Conservation (phyloP, 2,113 vertebrate species). For the Burhinus oedicnemus region DNA sequence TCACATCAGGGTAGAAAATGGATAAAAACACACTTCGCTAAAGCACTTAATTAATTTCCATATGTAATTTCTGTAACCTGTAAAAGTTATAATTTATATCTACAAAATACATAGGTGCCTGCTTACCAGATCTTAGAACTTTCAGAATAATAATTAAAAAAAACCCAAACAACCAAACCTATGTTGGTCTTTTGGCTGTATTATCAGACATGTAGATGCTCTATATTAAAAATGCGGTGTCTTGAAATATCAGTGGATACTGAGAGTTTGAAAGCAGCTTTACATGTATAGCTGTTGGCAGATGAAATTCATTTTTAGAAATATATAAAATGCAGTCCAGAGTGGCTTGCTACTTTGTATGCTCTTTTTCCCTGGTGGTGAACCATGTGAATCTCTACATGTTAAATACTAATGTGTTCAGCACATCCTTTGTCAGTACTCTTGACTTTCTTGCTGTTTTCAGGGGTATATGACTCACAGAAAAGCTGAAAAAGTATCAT, state of each 20-base stretch:
- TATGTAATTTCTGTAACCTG: neutral
- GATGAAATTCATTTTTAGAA: neutral
- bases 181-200: neutral
- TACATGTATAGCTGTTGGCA: neutral
- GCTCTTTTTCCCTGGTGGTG: neutral
- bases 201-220: neutral
- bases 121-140: neutral
- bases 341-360: neutral
- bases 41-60: neutral
- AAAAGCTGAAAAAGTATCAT: neutral
- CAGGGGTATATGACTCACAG: neutral
- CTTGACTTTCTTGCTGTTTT: neutral
- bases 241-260: neutral
- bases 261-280: neutral
- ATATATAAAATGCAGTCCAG: neutral
- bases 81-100: neutral
- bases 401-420: neutral
- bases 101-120: neutral
- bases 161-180: neutral
- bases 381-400: neutral
- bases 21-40: neutral
- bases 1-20: neutral
- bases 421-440: neutral
- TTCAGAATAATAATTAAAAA: neutral
- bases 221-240: accelerated